These are phyloP conservation scores for Meiosimyza platycephala DNA, from an alignment of 2,888 invertebrate genomes.

Conservation along the genomic window DNA sequence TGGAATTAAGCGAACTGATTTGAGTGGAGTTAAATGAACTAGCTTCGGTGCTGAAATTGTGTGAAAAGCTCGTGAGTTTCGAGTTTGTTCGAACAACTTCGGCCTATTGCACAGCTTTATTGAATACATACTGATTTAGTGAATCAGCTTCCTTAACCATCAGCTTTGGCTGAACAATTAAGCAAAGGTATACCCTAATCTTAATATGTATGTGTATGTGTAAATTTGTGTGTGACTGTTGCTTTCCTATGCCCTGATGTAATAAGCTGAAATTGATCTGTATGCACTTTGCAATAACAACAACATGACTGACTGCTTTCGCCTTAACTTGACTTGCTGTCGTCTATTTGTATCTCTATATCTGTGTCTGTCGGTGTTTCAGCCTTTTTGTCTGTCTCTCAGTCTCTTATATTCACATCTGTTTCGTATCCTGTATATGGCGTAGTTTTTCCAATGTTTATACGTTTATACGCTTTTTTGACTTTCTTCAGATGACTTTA, in stretches of 20 bases:
- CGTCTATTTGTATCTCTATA: not conserved
- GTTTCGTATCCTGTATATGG: constrained; percentile 5
- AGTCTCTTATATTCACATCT: not conserved
- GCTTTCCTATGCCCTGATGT: constrained; percentile 32
- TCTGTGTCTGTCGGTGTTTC: not conserved
- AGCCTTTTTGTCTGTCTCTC: not conserved
- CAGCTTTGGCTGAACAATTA: too few species aligned
- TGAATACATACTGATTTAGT: too few species aligned
- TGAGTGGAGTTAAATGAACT: too few species aligned
- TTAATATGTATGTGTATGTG: not conserved
- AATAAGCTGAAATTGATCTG: constrained; percentile 42
- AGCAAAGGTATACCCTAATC: too few species aligned
- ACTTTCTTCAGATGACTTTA: constrained; percentile 15
- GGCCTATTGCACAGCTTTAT: too few species aligned
- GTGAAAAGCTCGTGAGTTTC: too few species aligned
- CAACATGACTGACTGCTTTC: constrained; percentile 7
- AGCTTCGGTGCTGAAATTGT: too few species aligned
- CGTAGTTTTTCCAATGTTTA: constrained; percentile 1
- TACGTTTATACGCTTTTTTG: constrained; percentile 21
- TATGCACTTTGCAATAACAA: constrained; percentile 18
- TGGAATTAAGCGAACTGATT: too few species aligned
- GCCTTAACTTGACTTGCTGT: not conserved
- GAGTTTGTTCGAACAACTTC: too few species aligned
- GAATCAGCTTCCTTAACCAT: too few species aligned
- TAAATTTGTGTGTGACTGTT: constrained; percentile 23